Percentiles rank a stretch among this genome's conserved stretches.
Conservation (phyloP, 2,113 vertebrate genomes). For the Xenopus borealis region DNA sequence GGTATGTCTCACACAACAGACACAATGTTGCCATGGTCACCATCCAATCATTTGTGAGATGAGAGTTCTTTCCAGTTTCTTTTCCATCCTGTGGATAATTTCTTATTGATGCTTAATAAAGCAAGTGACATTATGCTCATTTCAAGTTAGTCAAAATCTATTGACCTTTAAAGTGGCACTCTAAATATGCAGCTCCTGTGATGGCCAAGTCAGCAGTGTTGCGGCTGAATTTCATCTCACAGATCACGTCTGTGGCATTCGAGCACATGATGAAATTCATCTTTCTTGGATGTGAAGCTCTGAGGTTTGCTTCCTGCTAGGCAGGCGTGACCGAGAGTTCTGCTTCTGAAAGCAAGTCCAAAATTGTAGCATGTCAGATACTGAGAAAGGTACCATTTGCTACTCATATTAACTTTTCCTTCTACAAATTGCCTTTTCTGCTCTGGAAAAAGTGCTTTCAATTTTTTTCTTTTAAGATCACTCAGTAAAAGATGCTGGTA, state of each 20-base stretch:
- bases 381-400: constrained; percentile 23
- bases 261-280: constrained; percentile 42
- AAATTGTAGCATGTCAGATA: constrained; percentile 38
- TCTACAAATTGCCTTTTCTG: constrained; percentile 27
- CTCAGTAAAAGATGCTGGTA: no score
- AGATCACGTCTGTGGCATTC: constrained; percentile 44
- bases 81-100: constrained; percentile 27
- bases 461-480: not conserved
- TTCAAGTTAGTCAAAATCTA: constrained; percentile 33
- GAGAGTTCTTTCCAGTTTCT: constrained; percentile 29
- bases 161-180: constrained; percentile 41
- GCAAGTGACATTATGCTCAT: constrained; percentile 40
- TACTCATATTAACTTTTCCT: constrained; percentile 26
- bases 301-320: constrained; percentile 26
- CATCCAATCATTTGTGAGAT: constrained; percentile 40
- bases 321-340: constrained; percentile 35
- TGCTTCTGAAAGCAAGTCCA: constrained; percentile 27
- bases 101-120: constrained; percentile 37
- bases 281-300: constrained; percentile 45
- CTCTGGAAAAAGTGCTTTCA: constrained; percentile 18
- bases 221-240: constrained; percentile 46
- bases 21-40: constrained; percentile 57
- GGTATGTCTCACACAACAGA: constrained; percentile 48
- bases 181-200: constrained; percentile 19
- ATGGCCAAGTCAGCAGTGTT: constrained; percentile 31